Evolutionary conservation across 2,888 invertebrate species (phyloP), one percentile per base, ranked within the genome.

Genomic region (Ceriagrion tenellum): DNA sequence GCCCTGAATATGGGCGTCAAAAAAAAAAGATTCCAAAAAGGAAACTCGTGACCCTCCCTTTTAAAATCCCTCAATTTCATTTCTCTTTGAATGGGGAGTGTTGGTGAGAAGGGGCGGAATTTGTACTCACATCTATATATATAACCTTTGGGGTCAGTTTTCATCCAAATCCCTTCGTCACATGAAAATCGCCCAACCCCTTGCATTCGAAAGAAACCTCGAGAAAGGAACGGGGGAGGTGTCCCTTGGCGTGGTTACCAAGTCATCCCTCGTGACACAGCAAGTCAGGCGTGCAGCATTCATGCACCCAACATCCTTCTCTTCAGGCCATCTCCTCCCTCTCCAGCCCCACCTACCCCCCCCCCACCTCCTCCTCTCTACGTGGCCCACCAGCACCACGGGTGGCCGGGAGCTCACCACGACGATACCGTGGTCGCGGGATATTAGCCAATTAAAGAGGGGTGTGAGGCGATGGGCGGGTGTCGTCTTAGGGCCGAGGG

Each of bases 91-190:
- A 81, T 81, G 81, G 81, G 81, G 26, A n/a, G 35, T 13, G n/a
- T n/a, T n/a, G 35, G 35, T 26, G n/a, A 63, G 63, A 91, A 91
- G 23, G 93, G 69, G 40, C 69, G 63, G 74, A 93, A 69, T 91
- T n/a, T 69, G 20, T 69, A 47, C 47, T 47, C 8, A n/a, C 10
- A 69, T 69, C 10, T 69, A n/a, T 81, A 81, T 13, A 74, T 35
- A 91, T 91, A 91, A 69, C 93, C 93, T 93, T 69, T 69, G 23
- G 69, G 93, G 93, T 93, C 93, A 93, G 93, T 93, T 93, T 93
- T 93, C 93, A 93, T 40, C 63, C 69, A 69, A 91, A 35, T 59
- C 40, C 91, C 69, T 59, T 56, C 90, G 90, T 69, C 93, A 63
- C 93, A 69, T 93, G n/a, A 69, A 93, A 63, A 26, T 69, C 47